These are phyloP conservation scores for Paracanthobrama guichenoti DNA, from an alignment of 2,113 vertebrate genomes.

Conservation along the genomic window DNA sequence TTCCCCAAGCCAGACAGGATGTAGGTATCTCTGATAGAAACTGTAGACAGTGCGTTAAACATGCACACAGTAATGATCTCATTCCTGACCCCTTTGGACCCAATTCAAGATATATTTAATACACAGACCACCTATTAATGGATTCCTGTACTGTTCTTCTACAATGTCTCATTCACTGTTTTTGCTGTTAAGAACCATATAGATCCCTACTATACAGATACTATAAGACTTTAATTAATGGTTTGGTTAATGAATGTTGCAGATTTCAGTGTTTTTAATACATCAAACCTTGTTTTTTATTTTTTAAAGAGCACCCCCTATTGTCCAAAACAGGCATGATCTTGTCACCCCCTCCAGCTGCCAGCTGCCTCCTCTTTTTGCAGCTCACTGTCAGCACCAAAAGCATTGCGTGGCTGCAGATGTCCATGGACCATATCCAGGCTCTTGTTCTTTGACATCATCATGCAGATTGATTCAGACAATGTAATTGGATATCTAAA, in stretches of 20 bases:
- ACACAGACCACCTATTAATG: slow-evolving; percentile 1
- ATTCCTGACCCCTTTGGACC: background rate
- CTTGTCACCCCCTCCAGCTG: slow-evolving; percentile 55
- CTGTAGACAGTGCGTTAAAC: background rate
- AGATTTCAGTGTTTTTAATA: slow-evolving; percentile 32
- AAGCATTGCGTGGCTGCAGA: slow-evolving; percentile 60
- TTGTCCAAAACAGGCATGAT: slow-evolving; percentile 49
- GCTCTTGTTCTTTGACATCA: slow-evolving; percentile 59
- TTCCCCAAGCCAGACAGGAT: slow-evolving; percentile 63
- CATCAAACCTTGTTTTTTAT: slow-evolving; percentile 52
- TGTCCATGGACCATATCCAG: slow-evolving; percentile 65
- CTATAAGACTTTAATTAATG: background rate
- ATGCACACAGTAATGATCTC: slow-evolving; percentile 11
- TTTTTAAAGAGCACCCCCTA: slow-evolving; percentile 55
- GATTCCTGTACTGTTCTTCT: background rate
- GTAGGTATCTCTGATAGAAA: slow-evolving; percentile 54
- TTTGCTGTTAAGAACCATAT: background rate
- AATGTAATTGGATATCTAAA: slow-evolving; percentile 63
- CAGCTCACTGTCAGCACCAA: slow-evolving; percentile 50
- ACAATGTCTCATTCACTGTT: background rate
- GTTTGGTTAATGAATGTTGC: background rate
- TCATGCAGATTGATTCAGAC: slow-evolving; percentile 47
- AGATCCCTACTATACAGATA: slow-evolving; percentile 33
- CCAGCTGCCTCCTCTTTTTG: slow-evolving; percentile 36
- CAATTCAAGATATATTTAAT: background rate